Evolutionary conservation across 2,113 vertebrate genomes (phyloP), one percentile per base, ranked within the genome.

Genomic region (Cavia porcellus): DNA sequence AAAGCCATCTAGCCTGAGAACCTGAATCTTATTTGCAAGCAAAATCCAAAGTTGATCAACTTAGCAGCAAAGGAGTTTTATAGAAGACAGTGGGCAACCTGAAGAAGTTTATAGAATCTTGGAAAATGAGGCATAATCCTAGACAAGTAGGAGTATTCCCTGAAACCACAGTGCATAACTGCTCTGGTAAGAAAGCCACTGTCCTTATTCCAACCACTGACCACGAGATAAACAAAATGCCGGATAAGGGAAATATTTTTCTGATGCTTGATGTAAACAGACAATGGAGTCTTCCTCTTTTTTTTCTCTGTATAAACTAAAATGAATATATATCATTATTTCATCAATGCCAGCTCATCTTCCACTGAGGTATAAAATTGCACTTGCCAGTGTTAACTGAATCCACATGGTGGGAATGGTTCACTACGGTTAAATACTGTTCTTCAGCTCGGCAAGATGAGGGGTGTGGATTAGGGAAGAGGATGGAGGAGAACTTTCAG

Each of bases 251-350:
- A 35, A 61, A 52, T 8, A 22, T 32, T 74, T 64, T 25, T 30
- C 1, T 88, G n/a, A 7, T 45, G 62, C 68, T 50, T 45, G 62
- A 92, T 15, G 2, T 28, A 38, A 84, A 35, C 59, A 88, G 38
- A 25, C 14, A 92, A 75, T 4, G 25, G 61, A 10, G 89, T 81
- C 14, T 80, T 28, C 89, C 47, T 83, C 42, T 14, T 24, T 82
- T 75, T 83, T 70, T 52, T 86, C 81, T 93, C 74, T 74, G n/a
- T 57, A 81, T 38, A 90, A 96, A 92, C 14, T 22, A 90, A 74
- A 92, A 32, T 75, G 52, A 90, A 30, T 42, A 35, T 86, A 15
- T 55, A 50, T 85, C 47, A 55, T 9, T 66, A 79, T 85, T 83
- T 86, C 32, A 80, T 55, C 12, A 74, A 15, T 72, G 68, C 66